Evolutionary conservation across 2,797 vertebrate species (phyloP).

Genomic region (Sphenodon punctatus): DNA sequence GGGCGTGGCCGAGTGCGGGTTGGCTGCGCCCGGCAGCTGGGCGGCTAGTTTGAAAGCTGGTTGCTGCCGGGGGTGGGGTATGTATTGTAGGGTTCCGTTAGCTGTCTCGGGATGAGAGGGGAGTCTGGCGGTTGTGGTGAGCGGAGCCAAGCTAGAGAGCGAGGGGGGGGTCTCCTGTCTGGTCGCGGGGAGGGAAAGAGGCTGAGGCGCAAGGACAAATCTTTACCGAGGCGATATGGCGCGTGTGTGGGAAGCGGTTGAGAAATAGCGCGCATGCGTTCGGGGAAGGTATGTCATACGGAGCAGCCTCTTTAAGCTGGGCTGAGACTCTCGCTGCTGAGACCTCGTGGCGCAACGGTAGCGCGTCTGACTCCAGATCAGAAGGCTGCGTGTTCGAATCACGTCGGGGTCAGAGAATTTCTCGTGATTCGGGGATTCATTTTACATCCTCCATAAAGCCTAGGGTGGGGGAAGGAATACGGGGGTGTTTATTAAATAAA

Average conservation of each 20-base stretch:
- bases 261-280: neutral
- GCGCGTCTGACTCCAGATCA: conserved; percentile 75
- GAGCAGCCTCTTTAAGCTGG: neutral
- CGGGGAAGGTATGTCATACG: too few species aligned
- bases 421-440: fast-evolving
- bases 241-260: too few species aligned
- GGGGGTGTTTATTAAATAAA: too few species aligned
- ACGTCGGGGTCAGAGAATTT: conserved; percentile 54
- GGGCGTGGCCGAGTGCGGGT: neutral
- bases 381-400: conserved; percentile 75
- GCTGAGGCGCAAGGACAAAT: too few species aligned
- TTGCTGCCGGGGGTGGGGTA: neutral
- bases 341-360: conserved; percentile 75
- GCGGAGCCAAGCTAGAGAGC: too few species aligned
- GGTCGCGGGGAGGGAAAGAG: neutral
- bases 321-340: fast-evolving
- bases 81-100: fast-evolving
- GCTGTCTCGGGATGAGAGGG: neutral
- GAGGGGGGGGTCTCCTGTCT: neutral
- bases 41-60: neutral
- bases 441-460: fast-evolving
- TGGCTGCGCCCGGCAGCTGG: neutral
- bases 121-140: neutral
- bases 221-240: too few species aligned
- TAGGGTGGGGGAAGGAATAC: fast-evolving